Evolutionary conservation across 2,113 vertebrate species (phyloP).

Genomic region (Aegotheles bennettii): DNA sequence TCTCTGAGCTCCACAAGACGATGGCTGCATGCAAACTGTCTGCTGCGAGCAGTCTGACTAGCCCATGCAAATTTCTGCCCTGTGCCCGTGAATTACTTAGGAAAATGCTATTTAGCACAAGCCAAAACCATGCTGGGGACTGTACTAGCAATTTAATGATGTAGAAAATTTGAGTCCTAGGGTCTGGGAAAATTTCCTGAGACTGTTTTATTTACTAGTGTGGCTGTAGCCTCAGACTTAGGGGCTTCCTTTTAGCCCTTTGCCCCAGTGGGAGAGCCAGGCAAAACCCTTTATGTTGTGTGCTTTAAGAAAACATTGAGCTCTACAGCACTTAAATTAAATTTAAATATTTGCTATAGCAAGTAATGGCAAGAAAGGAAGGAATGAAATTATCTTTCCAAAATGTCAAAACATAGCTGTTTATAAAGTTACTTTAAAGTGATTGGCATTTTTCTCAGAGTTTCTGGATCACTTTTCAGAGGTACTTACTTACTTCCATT

Average conservation of each 20-base stretch:
- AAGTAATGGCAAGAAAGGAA: not conserved
- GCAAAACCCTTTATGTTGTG: not conserved
- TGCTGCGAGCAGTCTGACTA: not conserved
- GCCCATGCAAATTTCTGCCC: not conserved
- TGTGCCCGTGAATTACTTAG: not conserved
- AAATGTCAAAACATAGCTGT: not conserved
- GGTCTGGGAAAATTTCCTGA: not conserved
- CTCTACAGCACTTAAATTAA: not conserved
- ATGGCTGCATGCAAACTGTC: not conserved
- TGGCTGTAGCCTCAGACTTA: not conserved
- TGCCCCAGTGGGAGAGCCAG: not conserved
- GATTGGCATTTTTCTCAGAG: not conserved
- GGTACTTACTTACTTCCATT: not conserved
- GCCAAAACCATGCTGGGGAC: slow-evolving; percentile 5
- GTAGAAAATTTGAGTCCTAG: slow-evolving; percentile 26
- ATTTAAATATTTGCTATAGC: not conserved
- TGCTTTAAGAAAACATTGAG: not conserved
- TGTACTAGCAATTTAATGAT: not conserved
- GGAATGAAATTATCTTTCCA: not conserved
- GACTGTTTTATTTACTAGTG: not conserved
- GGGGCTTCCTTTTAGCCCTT: not conserved
- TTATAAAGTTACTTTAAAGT: not conserved
- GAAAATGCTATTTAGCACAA: not conserved
- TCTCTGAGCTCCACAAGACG: not conserved
- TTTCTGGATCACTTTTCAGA: not conserved